These are phyloP conservation scores for Aphrophora alni DNA, from an alignment of 2,888 invertebrate genomes.

Conservation along the genomic window DNA sequence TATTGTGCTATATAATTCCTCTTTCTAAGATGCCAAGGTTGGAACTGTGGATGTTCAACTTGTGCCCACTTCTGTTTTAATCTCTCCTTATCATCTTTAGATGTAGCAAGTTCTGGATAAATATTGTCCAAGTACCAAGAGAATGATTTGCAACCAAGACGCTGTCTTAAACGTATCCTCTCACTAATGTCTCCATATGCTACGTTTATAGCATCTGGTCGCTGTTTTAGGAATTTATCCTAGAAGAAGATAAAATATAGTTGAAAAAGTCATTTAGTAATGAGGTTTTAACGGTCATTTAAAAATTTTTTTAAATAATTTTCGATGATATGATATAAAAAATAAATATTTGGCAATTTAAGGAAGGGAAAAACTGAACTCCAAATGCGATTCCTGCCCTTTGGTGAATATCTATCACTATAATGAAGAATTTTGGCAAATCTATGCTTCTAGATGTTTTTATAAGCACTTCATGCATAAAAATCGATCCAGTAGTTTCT, in stretches of 20 bases:
- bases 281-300: too few species aligned
- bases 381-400: too few species aligned
- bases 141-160: conserved; percentile 81
- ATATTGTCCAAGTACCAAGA: conserved; percentile 87
- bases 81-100: conserved; percentile 58
- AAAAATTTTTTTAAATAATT: too few species aligned
- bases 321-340: too few species aligned
- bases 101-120: conserved; percentile 81
- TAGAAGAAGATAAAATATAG: conserved; percentile 56
- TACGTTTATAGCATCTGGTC: conserved; percentile 65
- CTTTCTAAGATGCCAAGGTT: conserved; percentile 79
- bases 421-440: too few species aligned
- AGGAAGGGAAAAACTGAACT: too few species aligned
- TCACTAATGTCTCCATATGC: conserved; percentile 79
- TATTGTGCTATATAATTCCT: conserved; percentile 57
- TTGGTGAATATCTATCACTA: too few species aligned
- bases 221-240: conserved; percentile 75
- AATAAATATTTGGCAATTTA: too few species aligned
- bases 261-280: background rate
- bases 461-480: too few species aligned
- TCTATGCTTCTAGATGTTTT: too few species aligned
- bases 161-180: conserved; percentile 72
- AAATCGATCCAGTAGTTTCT: too few species aligned
- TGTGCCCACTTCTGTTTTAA: conserved; percentile 67
- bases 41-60: conserved; percentile 68